Conservation (phyloP, 1,140 invertebrate species). For the Zaprionus vittiger region DNA sequence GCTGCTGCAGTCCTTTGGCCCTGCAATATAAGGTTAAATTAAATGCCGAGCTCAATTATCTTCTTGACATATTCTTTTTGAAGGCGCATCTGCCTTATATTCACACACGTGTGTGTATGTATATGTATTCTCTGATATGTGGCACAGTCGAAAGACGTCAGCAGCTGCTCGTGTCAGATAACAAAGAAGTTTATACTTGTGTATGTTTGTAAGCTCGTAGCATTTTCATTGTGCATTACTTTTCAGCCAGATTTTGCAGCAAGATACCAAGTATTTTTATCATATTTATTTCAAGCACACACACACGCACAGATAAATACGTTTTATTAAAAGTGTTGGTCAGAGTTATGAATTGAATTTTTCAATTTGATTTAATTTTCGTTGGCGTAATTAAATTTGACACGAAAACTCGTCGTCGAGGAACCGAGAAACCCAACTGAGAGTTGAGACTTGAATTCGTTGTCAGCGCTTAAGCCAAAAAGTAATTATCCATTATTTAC, state of each 20-base stretch:
- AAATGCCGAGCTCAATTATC: conserved; percentile 75
- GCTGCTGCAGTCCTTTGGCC: neutral
- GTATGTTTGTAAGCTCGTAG: conserved; percentile 29
- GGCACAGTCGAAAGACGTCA: conserved; percentile 37
- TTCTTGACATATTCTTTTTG: conserved; percentile 69
- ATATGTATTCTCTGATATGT: too few species aligned
- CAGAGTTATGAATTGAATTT: conserved; percentile 46
- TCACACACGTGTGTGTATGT: neutral
- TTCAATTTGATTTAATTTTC: conserved; percentile 61
- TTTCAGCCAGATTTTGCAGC: conserved; percentile 59
- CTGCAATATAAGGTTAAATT: conserved; percentile 42
- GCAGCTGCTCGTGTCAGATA: conserved; percentile 73
- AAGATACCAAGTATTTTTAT: conserved; percentile 40
- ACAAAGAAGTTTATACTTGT: conserved; percentile 61
- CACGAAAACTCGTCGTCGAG: conserved; percentile 17
- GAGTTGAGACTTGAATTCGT: conserved; percentile 37
- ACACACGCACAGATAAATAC: neutral
- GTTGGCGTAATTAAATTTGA: conserved; percentile 62
- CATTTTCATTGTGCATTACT: conserved; percentile 53
- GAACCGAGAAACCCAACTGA: neutral
- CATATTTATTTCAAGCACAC: conserved; percentile 24
- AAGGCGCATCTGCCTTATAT: conserved; percentile 48
- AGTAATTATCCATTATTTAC: conserved; percentile 79
- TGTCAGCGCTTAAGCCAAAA: conserved; percentile 70
- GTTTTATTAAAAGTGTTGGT: conserved; percentile 47